phyloP scores from a whole-genome alignment of 2,113 vertebrate genomes.

The Phalacrocorax brasilianus region DNA sequence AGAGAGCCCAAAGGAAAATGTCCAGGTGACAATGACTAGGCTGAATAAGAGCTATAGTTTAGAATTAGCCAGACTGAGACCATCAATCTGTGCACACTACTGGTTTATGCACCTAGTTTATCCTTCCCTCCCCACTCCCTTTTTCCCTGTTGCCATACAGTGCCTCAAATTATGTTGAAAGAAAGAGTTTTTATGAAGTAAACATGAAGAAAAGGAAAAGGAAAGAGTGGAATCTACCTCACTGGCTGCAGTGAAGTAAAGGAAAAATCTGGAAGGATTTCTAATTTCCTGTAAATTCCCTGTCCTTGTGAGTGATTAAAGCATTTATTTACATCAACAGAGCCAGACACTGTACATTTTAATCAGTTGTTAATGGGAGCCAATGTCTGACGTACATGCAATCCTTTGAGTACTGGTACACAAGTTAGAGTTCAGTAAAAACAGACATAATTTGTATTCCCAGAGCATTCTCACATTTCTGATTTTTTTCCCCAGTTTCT shows the following conservation, averaged over 20 bases:
- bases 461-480: neutral
- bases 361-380: neutral
- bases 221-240: neutral
- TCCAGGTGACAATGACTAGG: neutral
- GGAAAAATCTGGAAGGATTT: neutral
- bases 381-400: neutral
- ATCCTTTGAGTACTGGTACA: neutral
- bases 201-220: neutral
- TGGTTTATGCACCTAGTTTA: neutral
- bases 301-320: neutral
- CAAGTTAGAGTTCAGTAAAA: neutral
- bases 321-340: neutral
- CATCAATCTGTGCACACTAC: neutral
- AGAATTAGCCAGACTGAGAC: neutral
- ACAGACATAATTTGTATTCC: neutral
- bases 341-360: neutral
- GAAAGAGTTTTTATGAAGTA: neutral
- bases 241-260: neutral
- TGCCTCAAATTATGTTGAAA: neutral
- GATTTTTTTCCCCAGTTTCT: neutral
- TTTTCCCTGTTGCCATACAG: neutral
- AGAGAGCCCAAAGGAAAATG: neutral
- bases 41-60: neutral
- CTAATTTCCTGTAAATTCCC: neutral
- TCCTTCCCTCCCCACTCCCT: fast-evolving